Evolutionary conservation across 1,140 invertebrate genomes (phyloP).

Genomic region (Sipha flava): DNA sequence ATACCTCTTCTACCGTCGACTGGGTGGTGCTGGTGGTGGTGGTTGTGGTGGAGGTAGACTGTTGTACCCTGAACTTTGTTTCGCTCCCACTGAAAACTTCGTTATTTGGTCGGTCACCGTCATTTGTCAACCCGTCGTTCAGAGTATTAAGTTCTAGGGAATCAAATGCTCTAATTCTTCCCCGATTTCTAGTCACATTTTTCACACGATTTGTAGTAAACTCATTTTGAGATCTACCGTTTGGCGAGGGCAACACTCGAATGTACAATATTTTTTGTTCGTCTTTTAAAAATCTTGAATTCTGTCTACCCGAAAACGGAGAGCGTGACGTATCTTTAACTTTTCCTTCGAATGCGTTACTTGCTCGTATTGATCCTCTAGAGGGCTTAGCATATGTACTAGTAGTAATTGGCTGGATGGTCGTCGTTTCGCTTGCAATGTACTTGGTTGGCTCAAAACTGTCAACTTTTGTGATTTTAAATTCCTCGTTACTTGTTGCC

Average conservation of each 20-base stretch:
- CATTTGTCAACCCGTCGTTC: background rate
- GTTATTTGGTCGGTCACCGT: background rate
- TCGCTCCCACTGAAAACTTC: conserved; percentile 15
- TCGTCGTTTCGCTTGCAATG: background rate
- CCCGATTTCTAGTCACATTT: conserved; percentile 4
- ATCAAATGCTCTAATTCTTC: background rate
- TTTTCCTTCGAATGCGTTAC: background rate
- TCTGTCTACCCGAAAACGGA: background rate
- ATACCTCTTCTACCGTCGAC: conserved; percentile 18
- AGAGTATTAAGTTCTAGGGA: conserved; percentile 6
- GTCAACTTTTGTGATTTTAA: background rate
- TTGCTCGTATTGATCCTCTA: background rate
- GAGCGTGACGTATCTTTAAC: background rate
- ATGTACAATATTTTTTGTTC: conserved; percentile 23
- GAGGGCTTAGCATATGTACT: background rate
- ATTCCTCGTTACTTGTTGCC: background rate
- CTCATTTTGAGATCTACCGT: background rate
- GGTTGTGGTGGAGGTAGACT: background rate
- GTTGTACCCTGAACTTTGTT: background rate
- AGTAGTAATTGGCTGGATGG: background rate
- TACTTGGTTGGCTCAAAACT: background rate
- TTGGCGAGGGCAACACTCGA: background rate
- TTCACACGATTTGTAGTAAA: background rate
- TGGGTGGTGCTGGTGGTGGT: background rate
- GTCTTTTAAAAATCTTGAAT: conserved; percentile 19